These are phyloP conservation scores for Andrena bicolor DNA, from an alignment of 2,888 invertebrate species.

Conservation along the genomic window DNA sequence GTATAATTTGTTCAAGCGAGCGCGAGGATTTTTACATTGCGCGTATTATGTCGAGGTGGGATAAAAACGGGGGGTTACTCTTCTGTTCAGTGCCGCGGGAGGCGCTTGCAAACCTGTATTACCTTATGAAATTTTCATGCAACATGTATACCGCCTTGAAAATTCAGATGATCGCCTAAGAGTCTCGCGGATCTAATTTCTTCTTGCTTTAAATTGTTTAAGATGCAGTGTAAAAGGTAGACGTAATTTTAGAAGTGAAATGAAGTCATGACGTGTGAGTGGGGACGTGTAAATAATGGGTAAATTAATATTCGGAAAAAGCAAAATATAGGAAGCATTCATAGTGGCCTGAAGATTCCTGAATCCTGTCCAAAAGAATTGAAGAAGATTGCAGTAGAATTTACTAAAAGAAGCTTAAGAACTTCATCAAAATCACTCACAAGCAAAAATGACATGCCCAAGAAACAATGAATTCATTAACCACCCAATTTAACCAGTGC, in stretches of 20 bases:
- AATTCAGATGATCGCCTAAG: not conserved
- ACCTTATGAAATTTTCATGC: constrained; percentile 43
- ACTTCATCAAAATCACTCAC: not conserved
- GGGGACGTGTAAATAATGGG: no score
- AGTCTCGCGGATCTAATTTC: not conserved
- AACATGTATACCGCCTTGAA: not conserved
- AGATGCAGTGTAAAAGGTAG: not conserved
- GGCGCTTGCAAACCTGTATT: constrained; percentile 8
- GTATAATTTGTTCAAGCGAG: constrained; percentile 46
- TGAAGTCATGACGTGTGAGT: not conserved
- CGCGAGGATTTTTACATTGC: constrained; percentile 32
- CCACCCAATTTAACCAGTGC: not conserved
- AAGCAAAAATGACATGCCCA: not conserved
- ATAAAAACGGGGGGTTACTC: constrained; percentile 4
- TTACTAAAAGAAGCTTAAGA: no score
- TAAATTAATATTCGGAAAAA: no score
- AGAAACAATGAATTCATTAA: not conserved
- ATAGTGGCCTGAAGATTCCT: no score
- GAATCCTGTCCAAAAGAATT: not conserved
- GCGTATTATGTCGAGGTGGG: not conserved
- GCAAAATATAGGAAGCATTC: no score
- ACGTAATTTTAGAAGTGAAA: not conserved
- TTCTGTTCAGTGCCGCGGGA: not conserved
- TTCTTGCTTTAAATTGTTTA: not conserved
- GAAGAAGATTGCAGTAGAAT: no score